A percentile compares a stretch with the other conserved stretches of the same genome.
These are phyloP conservation scores for Corythornis madagascariensis DNA, from an alignment of 2,113 vertebrate species.

Conservation along the genomic window DNA sequence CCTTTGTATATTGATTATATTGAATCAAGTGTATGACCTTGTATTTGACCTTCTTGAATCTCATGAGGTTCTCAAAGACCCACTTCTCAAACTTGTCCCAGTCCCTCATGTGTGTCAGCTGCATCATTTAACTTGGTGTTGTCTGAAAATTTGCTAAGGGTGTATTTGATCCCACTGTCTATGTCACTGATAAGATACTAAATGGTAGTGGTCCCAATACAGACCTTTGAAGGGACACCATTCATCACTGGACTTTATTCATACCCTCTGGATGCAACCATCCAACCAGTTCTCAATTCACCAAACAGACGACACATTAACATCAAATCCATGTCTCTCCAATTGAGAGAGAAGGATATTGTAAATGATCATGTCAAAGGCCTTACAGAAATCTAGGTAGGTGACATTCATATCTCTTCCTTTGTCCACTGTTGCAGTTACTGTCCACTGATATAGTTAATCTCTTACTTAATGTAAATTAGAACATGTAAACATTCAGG, in stretches of 20 bases:
- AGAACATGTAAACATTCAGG: not conserved
- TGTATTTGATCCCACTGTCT: not conserved
- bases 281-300: not conserved
- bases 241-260: not conserved
- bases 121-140: not conserved
- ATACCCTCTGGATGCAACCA: not conserved
- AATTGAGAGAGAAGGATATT: not conserved
- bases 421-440: not conserved
- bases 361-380: not conserved
- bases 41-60: not conserved
- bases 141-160: not conserved
- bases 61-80: not conserved
- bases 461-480: not conserved
- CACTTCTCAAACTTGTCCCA: not conserved
- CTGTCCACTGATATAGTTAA: not conserved
- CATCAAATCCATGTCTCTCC: not conserved
- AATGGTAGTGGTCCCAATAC: not conserved
- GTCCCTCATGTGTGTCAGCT: not conserved
- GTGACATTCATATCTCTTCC: not conserved
- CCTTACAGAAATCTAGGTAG: not conserved
- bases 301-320: not conserved
- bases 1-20: not conserved
- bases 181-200: not conserved
- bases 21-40: not conserved
- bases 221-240: not conserved